A percentile compares a stretch with the other conserved stretches of the same genome.
Conservation (phyloP, 2,113 vertebrate genomes). For the Calyptomena viridis region DNA sequence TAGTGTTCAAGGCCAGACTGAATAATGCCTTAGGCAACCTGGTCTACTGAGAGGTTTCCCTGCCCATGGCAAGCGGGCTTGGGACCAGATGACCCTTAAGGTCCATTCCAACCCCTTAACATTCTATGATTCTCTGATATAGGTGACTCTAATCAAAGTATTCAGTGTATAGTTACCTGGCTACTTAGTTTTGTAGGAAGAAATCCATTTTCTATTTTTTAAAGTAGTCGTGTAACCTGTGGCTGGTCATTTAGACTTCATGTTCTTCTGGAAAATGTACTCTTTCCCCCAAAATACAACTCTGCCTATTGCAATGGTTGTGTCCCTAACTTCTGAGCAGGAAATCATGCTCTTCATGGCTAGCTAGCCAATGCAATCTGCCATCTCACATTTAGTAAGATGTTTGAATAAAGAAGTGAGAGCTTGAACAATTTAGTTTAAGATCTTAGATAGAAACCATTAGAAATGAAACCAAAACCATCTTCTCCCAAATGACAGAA, state of each 20-base stretch:
- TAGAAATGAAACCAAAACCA: not conserved
- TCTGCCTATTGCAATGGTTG: not conserved
- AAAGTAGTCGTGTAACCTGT: not conserved
- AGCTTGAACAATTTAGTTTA: not conserved
- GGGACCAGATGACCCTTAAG: too few species aligned
- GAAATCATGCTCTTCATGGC: not conserved
- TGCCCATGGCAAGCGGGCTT: not conserved
- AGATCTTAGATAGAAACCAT: not conserved
- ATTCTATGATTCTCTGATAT: not conserved
- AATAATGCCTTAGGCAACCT: not conserved
- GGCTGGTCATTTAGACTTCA: not conserved
- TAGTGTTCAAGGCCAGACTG: not conserved
- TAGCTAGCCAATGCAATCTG: not conserved
- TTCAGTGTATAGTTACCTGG: not conserved
- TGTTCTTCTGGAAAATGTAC: not conserved
- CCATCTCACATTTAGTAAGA: not conserved
- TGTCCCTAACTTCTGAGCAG: not conserved
- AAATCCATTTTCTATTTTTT: not conserved
- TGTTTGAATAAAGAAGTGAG: not conserved
- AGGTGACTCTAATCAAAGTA: not conserved
- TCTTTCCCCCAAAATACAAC: not conserved
- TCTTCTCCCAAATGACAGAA: not conserved
- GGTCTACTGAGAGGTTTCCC: rapidly evolving
- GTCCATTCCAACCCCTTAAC: not conserved
- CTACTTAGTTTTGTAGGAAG: not conserved